A percentile compares a stretch with the other conserved stretches of the same genome.
Evolutionary conservation across 92 coral and sea anemone species (phyloP).

Genomic region (Anthopleura xanthogrammica): DNA sequence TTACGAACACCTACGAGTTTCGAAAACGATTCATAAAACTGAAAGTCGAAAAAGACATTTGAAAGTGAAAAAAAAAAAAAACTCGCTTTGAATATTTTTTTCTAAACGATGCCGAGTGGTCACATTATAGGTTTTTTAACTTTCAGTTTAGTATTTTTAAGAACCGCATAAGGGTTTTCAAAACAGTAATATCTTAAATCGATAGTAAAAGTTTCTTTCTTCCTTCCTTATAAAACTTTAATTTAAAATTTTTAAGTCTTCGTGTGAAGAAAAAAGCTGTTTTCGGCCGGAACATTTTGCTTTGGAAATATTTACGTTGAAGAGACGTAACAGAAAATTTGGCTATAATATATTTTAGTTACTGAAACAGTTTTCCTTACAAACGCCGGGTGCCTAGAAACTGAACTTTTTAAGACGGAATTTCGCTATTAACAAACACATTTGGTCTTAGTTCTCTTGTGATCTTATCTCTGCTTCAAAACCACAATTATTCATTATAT

Average conservation of each 20-base stretch:
- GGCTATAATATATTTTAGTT: background rate
- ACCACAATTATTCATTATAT: conserved; percentile 27
- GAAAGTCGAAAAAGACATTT: background rate
- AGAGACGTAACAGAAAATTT: background rate
- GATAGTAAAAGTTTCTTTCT: background rate
- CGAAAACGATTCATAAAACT: background rate
- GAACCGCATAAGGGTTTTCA: background rate
- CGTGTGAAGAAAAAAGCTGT: background rate
- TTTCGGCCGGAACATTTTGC: background rate
- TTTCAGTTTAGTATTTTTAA: background rate
- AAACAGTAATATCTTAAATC: background rate
- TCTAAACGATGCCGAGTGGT: background rate
- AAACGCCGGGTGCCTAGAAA: conserved; percentile 19
- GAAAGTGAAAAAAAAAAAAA: background rate
- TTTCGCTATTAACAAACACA: conserved; percentile 42
- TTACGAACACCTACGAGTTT: background rate
- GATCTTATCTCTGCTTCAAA: conserved; percentile 41
- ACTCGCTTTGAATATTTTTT: background rate
- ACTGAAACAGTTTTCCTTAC: background rate
- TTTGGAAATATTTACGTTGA: background rate
- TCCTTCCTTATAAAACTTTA: conserved; percentile 29
- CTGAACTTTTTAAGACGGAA: conserved; percentile 25
- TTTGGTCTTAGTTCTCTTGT: conserved; percentile 34
- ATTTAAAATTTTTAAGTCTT: background rate
- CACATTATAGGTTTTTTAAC: background rate